Evolutionary conservation across 2,888 invertebrate species (phyloP), one percentile per base, ranked within the genome.

Genomic region (Agonopterix arenella): DNA sequence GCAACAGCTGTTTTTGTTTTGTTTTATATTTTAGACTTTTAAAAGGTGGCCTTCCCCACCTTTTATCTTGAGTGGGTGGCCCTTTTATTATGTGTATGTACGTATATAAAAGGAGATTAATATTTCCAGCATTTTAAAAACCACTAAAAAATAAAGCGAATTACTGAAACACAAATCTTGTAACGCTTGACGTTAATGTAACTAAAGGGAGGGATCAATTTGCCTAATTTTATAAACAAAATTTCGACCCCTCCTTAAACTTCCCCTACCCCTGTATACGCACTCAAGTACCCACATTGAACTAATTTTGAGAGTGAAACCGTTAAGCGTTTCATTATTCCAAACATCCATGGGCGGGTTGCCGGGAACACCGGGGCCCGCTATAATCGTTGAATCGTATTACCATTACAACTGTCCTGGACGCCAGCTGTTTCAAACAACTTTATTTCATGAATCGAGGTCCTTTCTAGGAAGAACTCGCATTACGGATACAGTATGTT

Each of bases 301-400:
- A 80, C 78, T 80, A 84, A 83, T 84, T 84, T 78, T 64, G 75
- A 68, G 70, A 71, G 67, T 67, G 64, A 75, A 69, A 76, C 73
- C 73, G 76, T 80, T 83, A 79, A 79, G 76, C 75, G 73, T 81
- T 80, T 80, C 81, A 83, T 84, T 84, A 84, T 82, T 76, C 77
- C 75, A 73, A 80, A 75, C 77, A 77, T 11, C 44, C 43, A 16
- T 9, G 18, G 38, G 16, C 10, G 18, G 9, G 46, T 28, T 5
- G 28, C 28, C 28, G 11, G 18, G 2, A n/a, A 46, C 73, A 76
- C 70, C 71, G 74, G 70, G 67, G 61, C 62, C 66, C 62, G 76
- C 83, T 68, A 83, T 86, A 85, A 85, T 80, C 84, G 82, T 84
- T 80, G 84, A 85, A 85, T 85, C 74, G 83, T 82, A 84, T 84